A percentile compares a stretch with the other conserved stretches of the same genome.
Conservation (phyloP, 2,797 vertebrate genomes). For the Anolis apletophallus region DNA sequence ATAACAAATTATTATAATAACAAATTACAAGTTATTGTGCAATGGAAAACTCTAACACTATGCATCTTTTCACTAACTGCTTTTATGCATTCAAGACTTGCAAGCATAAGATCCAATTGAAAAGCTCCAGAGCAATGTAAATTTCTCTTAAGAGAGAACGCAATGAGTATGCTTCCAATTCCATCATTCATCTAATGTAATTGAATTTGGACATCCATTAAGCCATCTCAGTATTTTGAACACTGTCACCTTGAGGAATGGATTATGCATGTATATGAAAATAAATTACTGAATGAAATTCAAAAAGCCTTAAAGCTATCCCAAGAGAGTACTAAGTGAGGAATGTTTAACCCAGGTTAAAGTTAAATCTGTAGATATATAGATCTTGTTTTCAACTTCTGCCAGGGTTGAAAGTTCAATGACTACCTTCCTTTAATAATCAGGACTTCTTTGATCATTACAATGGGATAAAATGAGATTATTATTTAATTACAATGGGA, state of each 20-base stretch:
- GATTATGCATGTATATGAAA: background rate
- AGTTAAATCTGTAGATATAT: slow-evolving; percentile 6
- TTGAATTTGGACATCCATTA: background rate
- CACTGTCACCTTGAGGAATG: background rate
- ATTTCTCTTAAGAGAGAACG: background rate
- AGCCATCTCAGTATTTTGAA: background rate
- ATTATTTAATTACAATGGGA: background rate
- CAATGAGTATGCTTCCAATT: background rate
- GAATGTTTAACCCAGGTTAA: slow-evolving; percentile 9
- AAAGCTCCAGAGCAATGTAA: background rate
- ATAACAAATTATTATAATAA: background rate
- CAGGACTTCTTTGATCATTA: slow-evolving; percentile 10
- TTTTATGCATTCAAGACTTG: background rate
- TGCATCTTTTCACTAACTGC: background rate
- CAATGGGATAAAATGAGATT: slow-evolving; percentile 6
- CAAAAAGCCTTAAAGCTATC: slow-evolving; percentile 1
- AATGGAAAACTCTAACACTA: background rate
- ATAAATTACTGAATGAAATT: background rate
- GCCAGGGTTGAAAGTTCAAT: slow-evolving; percentile 24
- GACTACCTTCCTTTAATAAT: background rate
- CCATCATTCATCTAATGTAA: background rate
- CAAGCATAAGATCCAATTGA: background rate
- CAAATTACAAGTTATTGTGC: background rate
- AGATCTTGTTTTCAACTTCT: background rate
- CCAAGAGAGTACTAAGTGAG: background rate